These are phyloP conservation scores for Garrulus glandarius DNA, from an alignment of 2,797 vertebrate species.

Conservation along the genomic window DNA sequence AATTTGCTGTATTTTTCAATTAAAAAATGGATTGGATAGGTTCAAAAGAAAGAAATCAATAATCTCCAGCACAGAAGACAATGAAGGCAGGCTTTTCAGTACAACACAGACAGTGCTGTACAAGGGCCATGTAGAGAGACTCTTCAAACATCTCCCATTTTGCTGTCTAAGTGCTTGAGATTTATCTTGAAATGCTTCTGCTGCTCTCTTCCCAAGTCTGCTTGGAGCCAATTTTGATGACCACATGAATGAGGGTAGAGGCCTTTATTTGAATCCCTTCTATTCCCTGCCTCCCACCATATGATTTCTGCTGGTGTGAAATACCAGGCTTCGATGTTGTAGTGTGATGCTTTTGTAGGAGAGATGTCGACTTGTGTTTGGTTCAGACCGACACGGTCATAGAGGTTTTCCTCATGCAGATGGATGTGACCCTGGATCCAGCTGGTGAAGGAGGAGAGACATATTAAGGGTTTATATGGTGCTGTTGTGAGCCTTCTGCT, in stretches of 20 bases:
- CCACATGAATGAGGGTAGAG: background rate
- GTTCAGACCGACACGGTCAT: rapidly evolving
- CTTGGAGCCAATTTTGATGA: background rate
- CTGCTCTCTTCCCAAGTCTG: background rate
- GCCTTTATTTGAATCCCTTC: background rate
- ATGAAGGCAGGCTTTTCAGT: background rate
- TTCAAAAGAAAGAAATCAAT: background rate
- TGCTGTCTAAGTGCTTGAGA: background rate
- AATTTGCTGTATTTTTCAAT: background rate
- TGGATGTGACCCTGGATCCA: background rate
- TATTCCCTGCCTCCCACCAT: background rate
- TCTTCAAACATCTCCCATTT: background rate
- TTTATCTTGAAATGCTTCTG: background rate
- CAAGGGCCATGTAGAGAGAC: background rate
- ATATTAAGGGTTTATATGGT: background rate
- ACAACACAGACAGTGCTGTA: too few relatives aligned
- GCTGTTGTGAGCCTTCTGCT: background rate
- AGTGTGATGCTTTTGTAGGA: background rate
- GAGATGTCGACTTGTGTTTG: background rate
- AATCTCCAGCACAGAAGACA: background rate
- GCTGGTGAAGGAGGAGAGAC: background rate
- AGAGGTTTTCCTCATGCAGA: background rate
- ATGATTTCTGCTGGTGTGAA: background rate
- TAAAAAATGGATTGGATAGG: background rate
- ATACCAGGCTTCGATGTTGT: background rate